Evolutionary conservation across 2,888 invertebrate species (phyloP), one percentile per base, ranked within the genome.

Genomic region (Tetragonisca angustula): DNA sequence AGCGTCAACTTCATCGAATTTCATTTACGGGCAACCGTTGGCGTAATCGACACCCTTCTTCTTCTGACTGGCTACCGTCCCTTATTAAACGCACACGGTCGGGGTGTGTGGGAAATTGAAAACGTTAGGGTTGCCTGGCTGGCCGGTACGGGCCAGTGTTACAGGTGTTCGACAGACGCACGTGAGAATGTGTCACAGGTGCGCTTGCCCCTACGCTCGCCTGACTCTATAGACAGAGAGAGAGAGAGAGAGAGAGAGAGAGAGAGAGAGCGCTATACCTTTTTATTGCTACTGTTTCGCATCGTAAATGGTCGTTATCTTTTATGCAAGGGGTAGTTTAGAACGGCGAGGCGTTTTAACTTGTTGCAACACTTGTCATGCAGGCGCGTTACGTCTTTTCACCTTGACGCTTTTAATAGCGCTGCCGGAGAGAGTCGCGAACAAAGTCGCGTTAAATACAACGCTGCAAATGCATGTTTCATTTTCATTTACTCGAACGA

Each of bases 181-280:
- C 94, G 93, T 94, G 94, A 93, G 94, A 94, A 94, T 92, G 91
- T 91, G 91, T 91, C 92, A 92, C 94, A 94, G 94, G 94, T 94
- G 94, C 88, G 88, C 87, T 19, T 19, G 59, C 65, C 85, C 73
- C 49, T 84, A 78, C 79, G 81, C 62, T 70, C 74, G 43, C 79
- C 70, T 73, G 71, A n/a, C 50, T 69, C 43, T 11, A 43, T 6
- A 27, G 27, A 69, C 61, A n/a, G 56, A 56, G n/a, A 5, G n/a
- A 50, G 36, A 36, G 36, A 27, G 2, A n/a, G n/a, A 56, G 50
- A 49, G 49, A 50, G 50, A 56, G n/a, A 75, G 36, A 27, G 2
- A n/a, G n/a, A 56, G 50, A 49, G 49, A 50, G 50, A 56, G n/a
- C n/a, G n/a, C n/a, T n/a, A 75, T 74, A 74, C 85, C 87, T 84